Base-by-base conservation (phyloP, 2,888 invertebrate genomes). In the Aromia moschata region DNA sequence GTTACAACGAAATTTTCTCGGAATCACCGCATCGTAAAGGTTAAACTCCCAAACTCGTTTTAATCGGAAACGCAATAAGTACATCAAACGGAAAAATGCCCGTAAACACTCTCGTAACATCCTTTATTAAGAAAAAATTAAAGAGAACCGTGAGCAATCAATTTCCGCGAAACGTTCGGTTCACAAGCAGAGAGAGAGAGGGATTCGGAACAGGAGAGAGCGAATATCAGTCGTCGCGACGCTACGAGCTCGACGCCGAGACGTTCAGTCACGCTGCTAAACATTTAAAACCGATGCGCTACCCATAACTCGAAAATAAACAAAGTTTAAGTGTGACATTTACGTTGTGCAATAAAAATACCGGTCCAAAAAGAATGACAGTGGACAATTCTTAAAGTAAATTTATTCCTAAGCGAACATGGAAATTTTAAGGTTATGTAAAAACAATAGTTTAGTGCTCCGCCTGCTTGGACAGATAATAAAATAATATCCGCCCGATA, bases 291-390 rank as follows among this genome's bases (percentile, higher is more conserved):
- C 14, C 38, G 11, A 52, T 17, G 41, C 52, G 52, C 30, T 31
- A 17, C 25, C n/a, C 52, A 41, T 11, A 33, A 25, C 9, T 38
- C 20, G 16, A 52, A 52, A 52, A 52, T 31, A 52, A 52, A 52
- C 52, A 52, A 41, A 41, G 9, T 17, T 5, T 41, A 17, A 30
- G 15, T 33, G 33, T 33, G 10, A 10, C 5, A 33, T 25, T 25
- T 25, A 7, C 25, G 3, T 25, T 25, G 25, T 25, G 25, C 25
- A 7, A 7, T 33, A 33, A 33, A 33, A 33, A 33, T 33, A 33
- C 2, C 33, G n/a, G 7, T 25, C 4, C 7, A 7, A 25, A 25
- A 25, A 5, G 3, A 25, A 25, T 25, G 7, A 25, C 7, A 25
- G 25, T 25, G 25, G 7, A 7, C 25, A 5, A 25, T 25, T 25